Evolutionary conservation across 2,888 invertebrate species (phyloP).

Genomic region (Caenorhabditis virilis): DNA sequence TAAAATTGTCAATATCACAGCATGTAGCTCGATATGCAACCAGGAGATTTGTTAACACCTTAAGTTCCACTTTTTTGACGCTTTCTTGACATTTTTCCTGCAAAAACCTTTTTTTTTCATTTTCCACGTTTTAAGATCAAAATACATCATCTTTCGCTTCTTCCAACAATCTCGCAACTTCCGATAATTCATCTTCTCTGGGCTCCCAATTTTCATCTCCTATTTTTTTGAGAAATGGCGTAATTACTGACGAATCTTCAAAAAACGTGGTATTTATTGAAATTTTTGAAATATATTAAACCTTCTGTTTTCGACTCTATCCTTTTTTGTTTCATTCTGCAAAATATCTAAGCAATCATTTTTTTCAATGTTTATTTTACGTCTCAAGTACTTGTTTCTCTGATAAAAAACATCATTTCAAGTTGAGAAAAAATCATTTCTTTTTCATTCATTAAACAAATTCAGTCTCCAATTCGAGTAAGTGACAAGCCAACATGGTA

Average conservation of each 20-base stretch:
- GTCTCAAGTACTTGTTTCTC: no score
- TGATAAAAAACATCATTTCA: no score
- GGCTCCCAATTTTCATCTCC: constrained; percentile 17
- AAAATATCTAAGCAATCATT: not conserved
- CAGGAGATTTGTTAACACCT: constrained; percentile 17
- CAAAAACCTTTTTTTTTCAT: not conserved
- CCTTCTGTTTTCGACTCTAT: constrained; percentile 1
- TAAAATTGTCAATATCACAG: constrained; percentile 10
- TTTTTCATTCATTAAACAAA: no score
- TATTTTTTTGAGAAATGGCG: constrained; percentile 3
- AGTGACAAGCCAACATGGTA: no score
- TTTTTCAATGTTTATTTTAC: no score
- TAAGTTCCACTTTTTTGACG: constrained; percentile 11
- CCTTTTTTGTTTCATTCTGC: not conserved
- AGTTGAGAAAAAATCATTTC: no score
- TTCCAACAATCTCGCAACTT: constrained; percentile 8
- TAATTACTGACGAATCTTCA: not conserved
- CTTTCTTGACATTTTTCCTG: constrained; percentile 14
- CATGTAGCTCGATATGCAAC: constrained; percentile 19
- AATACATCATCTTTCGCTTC: constrained; percentile 30
- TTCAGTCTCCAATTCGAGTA: no score
- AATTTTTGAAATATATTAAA: not conserved
- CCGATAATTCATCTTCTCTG: constrained; percentile 7
- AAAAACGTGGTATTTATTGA: not conserved
- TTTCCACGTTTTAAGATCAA: not conserved